These are phyloP conservation scores for Drosophila robusta DNA, from an alignment of 2,888 invertebrate genomes.

Conservation along the genomic window DNA sequence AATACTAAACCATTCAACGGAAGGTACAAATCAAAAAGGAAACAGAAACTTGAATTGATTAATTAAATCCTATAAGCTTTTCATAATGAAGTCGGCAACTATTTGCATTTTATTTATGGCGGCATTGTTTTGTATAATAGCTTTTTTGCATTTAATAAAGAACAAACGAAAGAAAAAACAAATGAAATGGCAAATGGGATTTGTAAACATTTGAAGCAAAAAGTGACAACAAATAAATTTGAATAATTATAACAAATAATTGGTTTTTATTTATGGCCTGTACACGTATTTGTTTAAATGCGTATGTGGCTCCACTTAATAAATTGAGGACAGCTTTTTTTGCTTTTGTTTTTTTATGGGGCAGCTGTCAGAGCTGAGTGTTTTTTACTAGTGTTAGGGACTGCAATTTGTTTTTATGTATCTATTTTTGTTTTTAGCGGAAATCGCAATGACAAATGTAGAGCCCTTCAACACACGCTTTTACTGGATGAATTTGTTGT, in stretches of 20 bases:
- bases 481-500: constrained; percentile 14
- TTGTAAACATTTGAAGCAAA: constrained; percentile 33
- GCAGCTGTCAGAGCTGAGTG: constrained; percentile 15
- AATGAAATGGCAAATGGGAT: constrained; percentile 9
- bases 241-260: constrained; percentile 60
- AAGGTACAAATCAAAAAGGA: constrained; percentile 40
- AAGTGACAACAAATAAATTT: constrained; percentile 45
- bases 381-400: constrained; percentile 3
- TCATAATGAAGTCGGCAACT: constrained; percentile 30
- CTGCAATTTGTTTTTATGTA: constrained; percentile 31
- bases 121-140: constrained; percentile 3
- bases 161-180: background rate
- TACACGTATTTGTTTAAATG: constrained; percentile 25
- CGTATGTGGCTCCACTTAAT: constrained; percentile 33
- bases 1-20: constrained; percentile 39
- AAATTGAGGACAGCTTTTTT: constrained; percentile 34
- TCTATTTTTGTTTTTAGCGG: constrained; percentile 20
- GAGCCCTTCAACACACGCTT: constrained; percentile 12
- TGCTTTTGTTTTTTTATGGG: constrained; percentile 11
- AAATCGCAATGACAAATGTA: constrained; percentile 39
- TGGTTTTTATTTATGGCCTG: constrained; percentile 47
- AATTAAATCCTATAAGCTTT: constrained; percentile 40
- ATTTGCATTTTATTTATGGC: constrained; percentile 31
- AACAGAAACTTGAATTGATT: constrained; percentile 31
- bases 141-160: background rate